Base-by-base conservation (phyloP, 37 sponge, comb jelly and placozoan genomes). In the Diacarnus erythraeanus region DNA sequence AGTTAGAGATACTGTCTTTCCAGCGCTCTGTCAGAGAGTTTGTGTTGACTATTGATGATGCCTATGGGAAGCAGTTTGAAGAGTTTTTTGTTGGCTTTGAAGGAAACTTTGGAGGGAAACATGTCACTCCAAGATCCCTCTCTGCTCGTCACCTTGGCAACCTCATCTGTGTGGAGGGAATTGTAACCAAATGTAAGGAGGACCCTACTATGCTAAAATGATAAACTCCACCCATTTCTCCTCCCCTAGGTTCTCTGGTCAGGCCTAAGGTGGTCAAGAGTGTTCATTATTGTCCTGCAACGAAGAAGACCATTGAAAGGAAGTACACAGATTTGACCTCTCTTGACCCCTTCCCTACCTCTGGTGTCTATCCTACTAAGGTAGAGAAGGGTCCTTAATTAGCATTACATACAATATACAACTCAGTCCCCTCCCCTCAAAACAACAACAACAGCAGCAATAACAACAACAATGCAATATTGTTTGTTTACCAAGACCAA, bases 281-380 rank as follows among this genome's bases (percentile, higher is more conserved):
- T 84, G 99, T 98, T 66, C 99, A 98, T 76, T 98, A 89, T 64
- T 98, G 99, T 77, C 99, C 99, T 12, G 92, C 92, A 33, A 98
- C 99, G 9, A 88, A 86, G 73, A 98, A 98, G 88, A 88, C 90
- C 0, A 86, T 96, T 17, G 96, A 98, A 76, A 82, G 99, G 17
- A 86, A 80, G 42, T 98, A 98, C 81, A 60, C 94, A 38, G 99
- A 98, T 77, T 90, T 96, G 61, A 94, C 96, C 10, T 94, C 95
- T n/a, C 83, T 98, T 57, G 93, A 98, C 29, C 88, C 95, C 0
- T 84, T 91, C 67, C 97, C 95, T 39, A 79, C 89, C 31, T 64
- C 82, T 31, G 78, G 88, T 40, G 92, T 77, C 56, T 98, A 98
- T 68, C 99, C 99, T 10, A 96, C 92, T n/a, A 94, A 92, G 83